Evolutionary conservation across 2,888 invertebrate species (phyloP), one percentile per base, ranked within the genome.

Genomic region (Pteria penguin): DNA sequence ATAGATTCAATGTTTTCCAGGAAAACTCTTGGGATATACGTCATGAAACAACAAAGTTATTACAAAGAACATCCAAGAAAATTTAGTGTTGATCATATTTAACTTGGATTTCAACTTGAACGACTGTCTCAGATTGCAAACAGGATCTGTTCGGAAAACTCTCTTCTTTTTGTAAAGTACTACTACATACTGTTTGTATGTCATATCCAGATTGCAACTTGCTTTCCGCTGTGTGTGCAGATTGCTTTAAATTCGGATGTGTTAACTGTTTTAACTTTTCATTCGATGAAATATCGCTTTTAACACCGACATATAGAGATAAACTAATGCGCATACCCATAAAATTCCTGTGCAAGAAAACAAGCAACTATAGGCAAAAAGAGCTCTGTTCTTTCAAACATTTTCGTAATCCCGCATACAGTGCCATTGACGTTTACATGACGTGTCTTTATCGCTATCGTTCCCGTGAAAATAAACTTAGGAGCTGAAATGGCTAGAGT

Each of bases 1-100:
- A 29, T 31, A 31, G 68, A 55, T 57, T 68, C 68, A 14, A 68
- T 57, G n/a, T 55, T 57, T 26, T 68, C 68, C 3, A 68, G 26
- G 2, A 33, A 24, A 2, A 68, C 14, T 11, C 68, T 29, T 2
- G 68, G 68, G 3, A 57, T 24, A 24, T 57, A 57, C 18, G 68
- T 57, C 1, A 68, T 31, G 18, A 68, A 14, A 11, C 22, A 68
- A 57, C 22, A 68, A 11, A 4, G 68, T 68, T 18, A 68, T 68
- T 1, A 33, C 26, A 54, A 68, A 57, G 22, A 68, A 68, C 68
- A 68, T 68, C 11, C 55, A 57, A 4, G 68, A 68, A 57, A 68
- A 68, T 5, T 52, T 55, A 57, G 45, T 32, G 8, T 55, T 32
- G 5, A 57, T 31, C n/a, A n/a, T n/a, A n/a, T n/a, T n/a, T n/a